A percentile compares a stretch with the other conserved stretches of the same genome.
These are phyloP conservation scores for Bombus ignitus DNA, from an alignment of 1,140 invertebrate genomes.

Conservation along the genomic window DNA sequence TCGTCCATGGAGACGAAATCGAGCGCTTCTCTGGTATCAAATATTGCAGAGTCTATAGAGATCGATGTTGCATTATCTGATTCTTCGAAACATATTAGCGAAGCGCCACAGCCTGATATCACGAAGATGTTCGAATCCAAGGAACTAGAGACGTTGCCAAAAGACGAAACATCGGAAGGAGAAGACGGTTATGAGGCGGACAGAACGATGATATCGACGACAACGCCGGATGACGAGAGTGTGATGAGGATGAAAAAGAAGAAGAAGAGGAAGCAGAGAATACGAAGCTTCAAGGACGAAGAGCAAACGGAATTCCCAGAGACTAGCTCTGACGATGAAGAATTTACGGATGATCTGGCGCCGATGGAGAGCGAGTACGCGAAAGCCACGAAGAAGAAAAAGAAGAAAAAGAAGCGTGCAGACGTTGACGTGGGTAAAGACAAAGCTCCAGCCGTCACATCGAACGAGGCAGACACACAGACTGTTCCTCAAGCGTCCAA, in stretches of 20 bases:
- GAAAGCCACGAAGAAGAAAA: slow-evolving; percentile 56
- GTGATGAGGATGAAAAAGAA: slow-evolving; percentile 78
- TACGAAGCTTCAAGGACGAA: slow-evolving; percentile 76
- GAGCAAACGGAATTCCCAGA: slow-evolving; percentile 71
- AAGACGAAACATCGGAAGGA: slow-evolving; percentile 74
- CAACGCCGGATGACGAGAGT: slow-evolving; percentile 72
- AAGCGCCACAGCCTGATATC: slow-evolving; percentile 83
- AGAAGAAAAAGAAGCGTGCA: slow-evolving; percentile 71
- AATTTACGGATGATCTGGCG: slow-evolving; percentile 71
- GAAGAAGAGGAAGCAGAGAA: slow-evolving; percentile 84
- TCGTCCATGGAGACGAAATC: slow-evolving; percentile 72
- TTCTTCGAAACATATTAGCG: slow-evolving; percentile 77
- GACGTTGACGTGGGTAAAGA: slow-evolving; percentile 59
- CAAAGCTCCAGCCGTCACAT: neutral
- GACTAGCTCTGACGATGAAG: slow-evolving; percentile 73
- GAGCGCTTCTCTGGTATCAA: slow-evolving; percentile 80
- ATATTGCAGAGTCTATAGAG: slow-evolving; percentile 85
- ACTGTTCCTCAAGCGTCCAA: slow-evolving; percentile 77
- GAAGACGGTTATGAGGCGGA: slow-evolving; percentile 84
- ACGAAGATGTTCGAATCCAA: slow-evolving; percentile 80
- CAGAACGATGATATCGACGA: slow-evolving; percentile 82
- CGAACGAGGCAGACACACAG: slow-evolving; percentile 82
- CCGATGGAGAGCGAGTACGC: slow-evolving; percentile 7
- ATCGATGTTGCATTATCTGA: slow-evolving; percentile 82
- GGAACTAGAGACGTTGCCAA: slow-evolving; percentile 78